A percentile compares a stretch with the other conserved stretches of the same genome.
Evolutionary conservation across 2,113 vertebrate species (phyloP).

Genomic region (Gobiocypris rarus): DNA sequence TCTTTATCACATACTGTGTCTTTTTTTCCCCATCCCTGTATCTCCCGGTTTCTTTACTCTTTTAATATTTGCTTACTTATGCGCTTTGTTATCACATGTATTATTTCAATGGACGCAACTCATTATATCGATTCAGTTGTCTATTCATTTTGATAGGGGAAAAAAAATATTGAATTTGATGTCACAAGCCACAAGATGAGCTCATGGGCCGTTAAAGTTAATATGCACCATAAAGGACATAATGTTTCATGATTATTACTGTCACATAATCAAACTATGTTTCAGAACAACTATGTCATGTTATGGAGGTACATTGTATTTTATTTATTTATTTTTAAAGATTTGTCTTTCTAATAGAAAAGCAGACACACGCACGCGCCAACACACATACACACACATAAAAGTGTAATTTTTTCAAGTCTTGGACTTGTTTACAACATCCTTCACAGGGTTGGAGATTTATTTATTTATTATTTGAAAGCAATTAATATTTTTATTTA

Average conservation of each 20-base stretch:
- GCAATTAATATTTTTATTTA: too few species aligned
- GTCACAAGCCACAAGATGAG: conserved; percentile 9
- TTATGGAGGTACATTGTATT: neutral
- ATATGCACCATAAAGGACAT: conserved; percentile 5
- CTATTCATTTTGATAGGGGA: conserved; percentile 13
- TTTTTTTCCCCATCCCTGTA: conserved; percentile 1
- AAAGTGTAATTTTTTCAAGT: too few species aligned
- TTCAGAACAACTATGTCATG: conserved; percentile 11
- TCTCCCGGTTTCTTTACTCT: neutral
- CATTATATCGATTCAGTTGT: neutral
- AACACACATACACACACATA: too few species aligned
- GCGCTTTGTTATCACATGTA: neutral
- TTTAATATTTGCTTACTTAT: neutral
- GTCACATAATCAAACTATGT: conserved; percentile 31
- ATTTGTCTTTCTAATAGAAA: too few species aligned
- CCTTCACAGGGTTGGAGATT: neutral
- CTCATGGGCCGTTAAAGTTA: conserved; percentile 12
- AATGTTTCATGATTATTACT: conserved; percentile 34
- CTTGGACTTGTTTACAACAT: neutral
- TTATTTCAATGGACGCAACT: conserved; percentile 7
- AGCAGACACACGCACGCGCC: too few species aligned
- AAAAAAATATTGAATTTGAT: conserved; percentile 11
- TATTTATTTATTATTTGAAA: too few species aligned
- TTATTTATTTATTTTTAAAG: too few species aligned
- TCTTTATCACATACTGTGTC: conserved; percentile 25